A percentile compares a stretch with the other conserved stretches of the same genome.
phyloP scores from a whole-genome alignment of 2,797 vertebrate genomes.

The Sciaenops ocellatus region DNA sequence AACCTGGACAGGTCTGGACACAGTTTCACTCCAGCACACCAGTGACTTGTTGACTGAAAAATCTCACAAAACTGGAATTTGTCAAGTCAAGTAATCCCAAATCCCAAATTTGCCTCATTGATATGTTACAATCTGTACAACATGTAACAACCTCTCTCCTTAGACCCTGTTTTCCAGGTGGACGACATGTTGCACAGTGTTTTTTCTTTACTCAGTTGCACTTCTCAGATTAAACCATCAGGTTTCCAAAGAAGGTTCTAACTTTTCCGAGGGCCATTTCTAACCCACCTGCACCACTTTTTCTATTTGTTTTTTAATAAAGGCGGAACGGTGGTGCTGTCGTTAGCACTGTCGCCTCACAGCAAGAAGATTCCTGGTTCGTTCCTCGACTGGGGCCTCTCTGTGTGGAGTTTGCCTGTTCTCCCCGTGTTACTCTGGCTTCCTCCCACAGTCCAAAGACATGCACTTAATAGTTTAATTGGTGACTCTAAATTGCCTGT shows the following conservation, averaged over 20 bases:
- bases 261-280: not conserved
- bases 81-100: not conserved
- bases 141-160: not conserved
- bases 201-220: not conserved
- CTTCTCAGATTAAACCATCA: not conserved
- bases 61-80: not conserved
- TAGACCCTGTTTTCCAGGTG: not conserved
- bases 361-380: too few species aligned
- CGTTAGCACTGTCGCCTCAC: too few species aligned
- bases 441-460: too few species aligned
- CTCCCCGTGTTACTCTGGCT: too few species aligned
- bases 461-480: too few species aligned
- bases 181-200: not conserved
- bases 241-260: not conserved
- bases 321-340: too few species aligned
- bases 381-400: too few species aligned
- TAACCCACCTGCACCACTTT: not conserved
- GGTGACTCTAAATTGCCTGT: too few species aligned
- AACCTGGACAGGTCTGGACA: slow-evolving; percentile 14
- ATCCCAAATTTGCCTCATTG: not conserved
- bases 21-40: not conserved
- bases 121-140: not conserved
- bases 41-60: not conserved
- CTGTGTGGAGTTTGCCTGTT: too few species aligned
- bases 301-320: too few species aligned